Evolutionary conservation across 2,888 invertebrate species (phyloP).

Genomic region (Abrostola tripartita): DNA sequence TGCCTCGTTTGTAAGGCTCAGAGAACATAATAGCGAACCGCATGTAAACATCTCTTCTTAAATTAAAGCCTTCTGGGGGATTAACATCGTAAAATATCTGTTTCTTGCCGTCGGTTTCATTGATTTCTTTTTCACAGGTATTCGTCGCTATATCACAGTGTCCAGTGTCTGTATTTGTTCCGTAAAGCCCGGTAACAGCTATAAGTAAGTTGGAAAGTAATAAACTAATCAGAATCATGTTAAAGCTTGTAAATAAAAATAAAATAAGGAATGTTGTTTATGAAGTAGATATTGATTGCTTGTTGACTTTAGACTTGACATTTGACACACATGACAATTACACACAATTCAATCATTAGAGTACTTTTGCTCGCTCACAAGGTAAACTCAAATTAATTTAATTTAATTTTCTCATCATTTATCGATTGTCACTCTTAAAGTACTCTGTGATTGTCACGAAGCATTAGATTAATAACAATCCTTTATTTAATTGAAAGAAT

Average conservation of each 20-base stretch:
- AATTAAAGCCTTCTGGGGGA: conserved; percentile 98
- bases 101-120: conserved; percentile 72
- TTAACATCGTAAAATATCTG: conserved; percentile 98
- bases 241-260: conserved; percentile 7
- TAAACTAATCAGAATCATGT: conserved; percentile 42
- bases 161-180: conserved; percentile 39
- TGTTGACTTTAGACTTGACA: conserved; percentile 6
- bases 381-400: too few species aligned
- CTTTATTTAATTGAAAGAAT: too few species aligned
- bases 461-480: too few species aligned
- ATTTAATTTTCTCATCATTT: too few species aligned
- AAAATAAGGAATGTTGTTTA: not conserved
- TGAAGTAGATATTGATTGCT: conserved; percentile 2
- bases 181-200: conserved; percentile 40
- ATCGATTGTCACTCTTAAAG: too few species aligned
- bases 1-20: conserved; percentile 87
- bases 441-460: too few species aligned
- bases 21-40: conserved; percentile 95
- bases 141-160: conserved; percentile 57
- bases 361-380: too few species aligned
- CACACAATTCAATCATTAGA: too few species aligned
- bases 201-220: conserved; percentile 46
- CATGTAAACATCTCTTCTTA: conserved; percentile 98
- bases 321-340: too few species aligned
- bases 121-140: conserved; percentile 41